phyloP scores from a whole-genome alignment of 2,797 vertebrate genomes.

The Choloepus didactylus region DNA sequence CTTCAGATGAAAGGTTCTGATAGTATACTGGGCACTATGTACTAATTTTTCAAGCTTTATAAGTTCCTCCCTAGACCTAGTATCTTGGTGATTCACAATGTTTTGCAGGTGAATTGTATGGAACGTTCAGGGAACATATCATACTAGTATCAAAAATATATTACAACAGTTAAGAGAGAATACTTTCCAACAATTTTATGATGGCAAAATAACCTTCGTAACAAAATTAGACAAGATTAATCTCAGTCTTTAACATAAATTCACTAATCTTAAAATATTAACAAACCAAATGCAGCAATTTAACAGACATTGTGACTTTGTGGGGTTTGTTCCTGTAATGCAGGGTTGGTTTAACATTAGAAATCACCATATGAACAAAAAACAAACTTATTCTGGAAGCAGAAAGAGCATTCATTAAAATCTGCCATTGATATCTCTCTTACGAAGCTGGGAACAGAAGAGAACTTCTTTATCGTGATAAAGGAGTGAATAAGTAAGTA shows the following conservation, averaged over 20 bases:
- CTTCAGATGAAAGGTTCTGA: background rate
- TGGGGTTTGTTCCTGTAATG: background rate
- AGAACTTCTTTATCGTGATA: slow-evolving; percentile 16
- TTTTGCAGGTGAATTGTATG: background rate
- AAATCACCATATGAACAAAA: slow-evolving; percentile 2
- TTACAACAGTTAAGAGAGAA: background rate
- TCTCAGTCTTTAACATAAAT: background rate
- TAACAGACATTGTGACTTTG: background rate
- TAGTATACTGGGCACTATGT: background rate
- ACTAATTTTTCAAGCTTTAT: background rate
- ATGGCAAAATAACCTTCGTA: background rate
- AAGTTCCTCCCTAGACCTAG: background rate
- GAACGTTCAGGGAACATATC: background rate
- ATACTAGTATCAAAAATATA: background rate
- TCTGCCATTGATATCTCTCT: background rate
- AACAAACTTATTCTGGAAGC: background rate
- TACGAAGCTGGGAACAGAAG: background rate
- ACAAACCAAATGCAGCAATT: slow-evolving; percentile 3
- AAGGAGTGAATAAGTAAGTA: background rate
- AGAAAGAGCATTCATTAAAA: slow-evolving; percentile 44
- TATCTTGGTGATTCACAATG: background rate
- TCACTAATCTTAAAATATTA: background rate
- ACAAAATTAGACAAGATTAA: background rate
- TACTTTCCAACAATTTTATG: background rate
- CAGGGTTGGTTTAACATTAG: slow-evolving; percentile 25